phyloP scores from a whole-genome alignment of 37 sponge, comb jelly and placozoan species.

The Hormiphora californensis region DNA sequence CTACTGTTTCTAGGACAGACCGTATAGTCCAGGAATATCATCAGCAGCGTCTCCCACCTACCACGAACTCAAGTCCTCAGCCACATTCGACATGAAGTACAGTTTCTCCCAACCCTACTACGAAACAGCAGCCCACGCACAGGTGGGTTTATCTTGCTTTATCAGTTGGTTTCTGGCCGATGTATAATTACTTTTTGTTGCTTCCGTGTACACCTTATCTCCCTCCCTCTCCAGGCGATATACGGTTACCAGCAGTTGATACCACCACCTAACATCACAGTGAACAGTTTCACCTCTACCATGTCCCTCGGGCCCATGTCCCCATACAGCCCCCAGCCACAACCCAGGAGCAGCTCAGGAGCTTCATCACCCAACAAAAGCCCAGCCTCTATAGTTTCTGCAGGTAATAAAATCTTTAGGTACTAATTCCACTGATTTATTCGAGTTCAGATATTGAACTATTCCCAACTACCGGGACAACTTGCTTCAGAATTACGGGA shows the following conservation, averaged over 20 bases:
- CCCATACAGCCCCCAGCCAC: background rate
- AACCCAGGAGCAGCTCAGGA: background rate
- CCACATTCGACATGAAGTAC: conserved; percentile 40
- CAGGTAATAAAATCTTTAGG: background rate
- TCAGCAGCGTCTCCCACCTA: background rate
- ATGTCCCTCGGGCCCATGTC: background rate
- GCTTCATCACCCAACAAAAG: conserved; percentile 1
- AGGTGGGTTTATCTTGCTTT: background rate
- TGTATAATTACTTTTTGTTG: background rate
- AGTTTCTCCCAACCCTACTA: conserved; percentile 29
- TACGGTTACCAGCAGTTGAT: conserved; percentile 25
- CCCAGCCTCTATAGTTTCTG: background rate
- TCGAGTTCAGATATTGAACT: no score
- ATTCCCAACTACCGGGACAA: no score
- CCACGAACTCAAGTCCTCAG: conserved; percentile 11
- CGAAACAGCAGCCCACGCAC: background rate
- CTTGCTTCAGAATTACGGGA: no score
- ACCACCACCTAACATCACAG: conserved; percentile 4
- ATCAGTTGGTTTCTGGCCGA: background rate
- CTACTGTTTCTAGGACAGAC: background rate
- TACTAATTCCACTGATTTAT: background rate
- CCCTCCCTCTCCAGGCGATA: background rate
- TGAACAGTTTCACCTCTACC: conserved; percentile 27
- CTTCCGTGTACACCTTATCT: background rate
- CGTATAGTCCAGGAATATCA: conserved; percentile 20